phyloP scores from a whole-genome alignment of 2,888 invertebrate species.

The Stenchaetothrips biformis region DNA sequence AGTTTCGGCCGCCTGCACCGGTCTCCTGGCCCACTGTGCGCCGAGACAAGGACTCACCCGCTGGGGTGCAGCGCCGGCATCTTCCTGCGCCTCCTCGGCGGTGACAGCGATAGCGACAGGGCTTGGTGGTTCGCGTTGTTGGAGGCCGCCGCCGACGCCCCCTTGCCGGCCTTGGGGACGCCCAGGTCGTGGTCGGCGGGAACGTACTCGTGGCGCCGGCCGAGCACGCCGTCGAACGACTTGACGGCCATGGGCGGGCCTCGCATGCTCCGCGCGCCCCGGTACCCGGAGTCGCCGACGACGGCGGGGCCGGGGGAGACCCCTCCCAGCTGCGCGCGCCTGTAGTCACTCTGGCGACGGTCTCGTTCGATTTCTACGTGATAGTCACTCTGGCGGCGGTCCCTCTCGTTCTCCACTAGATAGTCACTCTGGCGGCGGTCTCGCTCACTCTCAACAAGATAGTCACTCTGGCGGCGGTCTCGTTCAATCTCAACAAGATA shows the following conservation, averaged over 20 bases:
- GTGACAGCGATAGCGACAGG: background rate
- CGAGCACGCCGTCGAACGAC: background rate
- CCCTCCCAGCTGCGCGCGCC: background rate
- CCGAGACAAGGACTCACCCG: background rate
- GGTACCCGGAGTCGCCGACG: background rate
- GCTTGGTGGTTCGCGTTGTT: background rate
- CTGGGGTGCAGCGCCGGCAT: conserved; percentile 10
- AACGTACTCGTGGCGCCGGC: background rate
- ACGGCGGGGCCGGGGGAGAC: background rate
- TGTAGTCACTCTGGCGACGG: background rate
- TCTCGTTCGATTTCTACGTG: background rate
- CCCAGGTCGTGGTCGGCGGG: background rate
- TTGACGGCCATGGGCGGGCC: background rate
- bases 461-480: background rate
- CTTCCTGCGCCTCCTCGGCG: background rate
- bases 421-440: conserved; percentile 2
- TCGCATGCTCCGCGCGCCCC: background rate
- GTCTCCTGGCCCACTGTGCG: background rate
- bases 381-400: background rate
- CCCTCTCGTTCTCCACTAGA: background rate
- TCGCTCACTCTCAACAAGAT: background rate
- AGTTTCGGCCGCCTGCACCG: background rate
- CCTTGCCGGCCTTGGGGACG: background rate
- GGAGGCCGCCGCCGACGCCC: background rate
- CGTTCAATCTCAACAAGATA: background rate